These are phyloP conservation scores for Apamea sordens DNA, from an alignment of 2,888 invertebrate genomes.

Conservation along the genomic window DNA sequence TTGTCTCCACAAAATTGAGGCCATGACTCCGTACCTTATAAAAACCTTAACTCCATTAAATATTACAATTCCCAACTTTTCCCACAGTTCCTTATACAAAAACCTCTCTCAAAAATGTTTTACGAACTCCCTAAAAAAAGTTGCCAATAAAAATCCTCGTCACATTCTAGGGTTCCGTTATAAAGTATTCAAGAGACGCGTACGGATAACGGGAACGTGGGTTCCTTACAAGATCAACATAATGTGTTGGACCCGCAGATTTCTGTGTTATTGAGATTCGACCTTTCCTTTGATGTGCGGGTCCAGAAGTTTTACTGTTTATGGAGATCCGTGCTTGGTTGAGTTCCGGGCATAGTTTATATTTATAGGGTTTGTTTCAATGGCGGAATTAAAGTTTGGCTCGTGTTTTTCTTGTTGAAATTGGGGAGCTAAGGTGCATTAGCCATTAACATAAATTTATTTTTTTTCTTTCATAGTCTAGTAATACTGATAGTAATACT, in stretches of 20 bases:
- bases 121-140: conserved; percentile 30
- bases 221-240: conserved; percentile 67
- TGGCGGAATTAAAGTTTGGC: background rate
- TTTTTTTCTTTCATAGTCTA: too few relatives aligned
- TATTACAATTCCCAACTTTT: background rate
- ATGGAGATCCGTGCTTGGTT: conserved; percentile 31
- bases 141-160: conserved; percentile 58
- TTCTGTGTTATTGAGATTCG: conserved; percentile 61
- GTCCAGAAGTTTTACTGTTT: conserved; percentile 44
- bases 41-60: background rate
- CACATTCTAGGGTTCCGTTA: conserved; percentile 53
- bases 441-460: too few relatives aligned
- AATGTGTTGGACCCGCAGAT: conserved; percentile 61
- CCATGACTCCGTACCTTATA: background rate
- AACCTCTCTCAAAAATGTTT: conserved; percentile 14
- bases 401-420: background rate
- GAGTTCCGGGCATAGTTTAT: conserved; percentile 16
- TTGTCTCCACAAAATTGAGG: background rate
- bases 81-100: background rate
- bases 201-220: conserved; percentile 63
- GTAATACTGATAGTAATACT: too few relatives aligned
- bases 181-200: conserved; percentile 63
- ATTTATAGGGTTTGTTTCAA: conserved; percentile 14
- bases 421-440: too few relatives aligned
- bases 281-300: conserved; percentile 37